Evolutionary conservation across 2,113 vertebrate species (phyloP), one percentile per base, ranked within the genome.

Genomic region (Oryctolagus cuniculus): DNA sequence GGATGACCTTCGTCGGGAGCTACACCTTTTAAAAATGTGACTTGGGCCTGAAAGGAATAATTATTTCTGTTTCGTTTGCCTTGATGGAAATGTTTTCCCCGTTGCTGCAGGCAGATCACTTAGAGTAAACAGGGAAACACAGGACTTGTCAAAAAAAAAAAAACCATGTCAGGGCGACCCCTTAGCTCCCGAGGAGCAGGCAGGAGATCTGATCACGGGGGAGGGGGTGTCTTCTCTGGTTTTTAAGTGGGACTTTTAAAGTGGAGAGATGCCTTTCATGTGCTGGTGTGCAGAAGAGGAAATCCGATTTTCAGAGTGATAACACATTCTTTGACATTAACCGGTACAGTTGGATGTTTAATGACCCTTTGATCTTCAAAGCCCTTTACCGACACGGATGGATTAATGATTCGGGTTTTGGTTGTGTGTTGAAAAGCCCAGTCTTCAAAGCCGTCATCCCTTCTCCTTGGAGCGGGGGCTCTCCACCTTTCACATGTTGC

Each of bases 311-410:
- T 96, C 90, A 31, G 79, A 12, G 66, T 75, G 96, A 97, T 97
- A 97, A 97, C 93, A 72, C 44, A 91, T 29, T 86, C 95, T 93
- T 92, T 95, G 94, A 97, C 96, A 87, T 96, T 94, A 97, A 91
- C 85, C 93, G 73, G 95, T 74, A 75, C n/a, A 44, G 91, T 93
- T 91, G 74, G 88, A 79, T 95, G 91, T 95, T 97, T 96, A 94
- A 96, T 95, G 91, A 89, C 91, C 95, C 94, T 97, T 97, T 97
- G 75, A 97, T 97, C 97, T 97, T 97, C 96, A 97, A 97, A 97
- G 95, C 25, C 55, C 82, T 97, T 95, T 79, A 53, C 78, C 82
- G 88, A 79, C 89, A 73, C 2, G 13, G 55, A 85, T 94, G 96
- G 91, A 95, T 96, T 96, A 95, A 97, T 97, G 96, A 97, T 95